Percentiles rank a stretch among this genome's conserved stretches.
Evolutionary conservation across 2,888 invertebrate genomes (phyloP).

Genomic region (Ceramica pisi): DNA sequence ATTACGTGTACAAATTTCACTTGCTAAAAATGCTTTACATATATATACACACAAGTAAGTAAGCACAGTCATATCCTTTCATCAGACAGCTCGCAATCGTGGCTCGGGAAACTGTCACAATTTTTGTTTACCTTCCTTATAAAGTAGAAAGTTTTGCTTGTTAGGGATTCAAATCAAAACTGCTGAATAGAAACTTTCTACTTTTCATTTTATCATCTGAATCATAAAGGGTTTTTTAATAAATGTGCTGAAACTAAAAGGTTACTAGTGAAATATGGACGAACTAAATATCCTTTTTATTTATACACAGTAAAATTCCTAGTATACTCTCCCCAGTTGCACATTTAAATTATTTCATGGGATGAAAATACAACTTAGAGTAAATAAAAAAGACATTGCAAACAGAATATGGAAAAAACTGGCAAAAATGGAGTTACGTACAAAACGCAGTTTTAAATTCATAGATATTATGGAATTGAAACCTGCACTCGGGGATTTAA

Average conservation of each 20-base stretch:
- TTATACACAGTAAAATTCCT: background rate
- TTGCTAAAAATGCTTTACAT: no score
- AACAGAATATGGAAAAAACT: background rate
- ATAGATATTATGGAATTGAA: background rate
- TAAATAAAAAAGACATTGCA: background rate
- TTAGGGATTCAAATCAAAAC: background rate
- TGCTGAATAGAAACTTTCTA: slow-evolving; percentile 2
- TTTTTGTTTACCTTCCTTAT: background rate
- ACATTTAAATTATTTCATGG: background rate
- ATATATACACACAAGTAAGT: background rate
- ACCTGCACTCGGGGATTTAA: background rate
- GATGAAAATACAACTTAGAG: background rate
- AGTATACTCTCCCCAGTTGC: background rate
- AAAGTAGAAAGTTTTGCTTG: slow-evolving; percentile 7
- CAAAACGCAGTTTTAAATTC: background rate
- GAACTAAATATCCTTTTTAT: background rate
- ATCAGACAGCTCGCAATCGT: background rate
- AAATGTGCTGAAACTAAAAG: background rate
- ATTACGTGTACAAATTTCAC: no score
- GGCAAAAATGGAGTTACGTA: background rate
- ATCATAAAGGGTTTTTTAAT: background rate
- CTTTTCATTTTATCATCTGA: background rate
- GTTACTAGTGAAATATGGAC: background rate
- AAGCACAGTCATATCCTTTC: no score
- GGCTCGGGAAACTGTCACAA: background rate